Conservation (phyloP, 2,113 vertebrate species). For the Sceloporus undulatus region DNA sequence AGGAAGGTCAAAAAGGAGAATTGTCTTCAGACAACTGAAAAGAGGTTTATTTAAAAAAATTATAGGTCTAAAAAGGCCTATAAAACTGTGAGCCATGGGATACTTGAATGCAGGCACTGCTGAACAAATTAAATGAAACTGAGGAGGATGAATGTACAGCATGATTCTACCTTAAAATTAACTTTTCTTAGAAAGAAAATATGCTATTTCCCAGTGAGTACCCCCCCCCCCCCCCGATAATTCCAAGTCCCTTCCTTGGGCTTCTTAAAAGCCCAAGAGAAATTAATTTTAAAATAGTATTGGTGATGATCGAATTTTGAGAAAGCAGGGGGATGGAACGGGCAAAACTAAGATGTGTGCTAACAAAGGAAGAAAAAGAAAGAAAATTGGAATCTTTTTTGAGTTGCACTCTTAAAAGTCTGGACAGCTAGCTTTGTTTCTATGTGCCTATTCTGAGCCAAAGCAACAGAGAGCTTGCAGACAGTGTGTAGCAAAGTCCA, state of each 20-base stretch:
- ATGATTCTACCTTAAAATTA: constrained; percentile 18
- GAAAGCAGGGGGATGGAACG: not conserved
- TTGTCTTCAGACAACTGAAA: not conserved
- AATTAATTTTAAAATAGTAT: not conserved
- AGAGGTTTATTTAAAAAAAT: not conserved
- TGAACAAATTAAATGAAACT: not conserved
- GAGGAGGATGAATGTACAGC: not conserved
- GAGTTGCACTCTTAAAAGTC: not conserved
- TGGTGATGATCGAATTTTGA: not conserved
- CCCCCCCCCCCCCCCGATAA: too few relatives aligned
- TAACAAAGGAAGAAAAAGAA: not conserved
- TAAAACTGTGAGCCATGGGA: constrained; percentile 1
- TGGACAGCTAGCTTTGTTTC: too few relatives aligned
- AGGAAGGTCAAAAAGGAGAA: not conserved
- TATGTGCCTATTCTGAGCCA: not conserved
- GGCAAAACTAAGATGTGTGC: not conserved
- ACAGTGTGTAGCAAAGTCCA: not conserved
- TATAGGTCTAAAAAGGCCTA: not conserved
- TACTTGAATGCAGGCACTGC: too few relatives aligned
- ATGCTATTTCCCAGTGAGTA: too few relatives aligned
- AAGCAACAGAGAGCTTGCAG: too few relatives aligned
- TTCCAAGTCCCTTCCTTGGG: too few relatives aligned
- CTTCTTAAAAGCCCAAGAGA: not conserved
- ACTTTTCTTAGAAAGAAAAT: not conserved
- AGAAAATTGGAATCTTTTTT: too few relatives aligned